Percentiles rank a stretch among this genome's conserved stretches.
Conservation (phyloP, 2,888 invertebrate genomes). For the Erannis defoliaria region DNA sequence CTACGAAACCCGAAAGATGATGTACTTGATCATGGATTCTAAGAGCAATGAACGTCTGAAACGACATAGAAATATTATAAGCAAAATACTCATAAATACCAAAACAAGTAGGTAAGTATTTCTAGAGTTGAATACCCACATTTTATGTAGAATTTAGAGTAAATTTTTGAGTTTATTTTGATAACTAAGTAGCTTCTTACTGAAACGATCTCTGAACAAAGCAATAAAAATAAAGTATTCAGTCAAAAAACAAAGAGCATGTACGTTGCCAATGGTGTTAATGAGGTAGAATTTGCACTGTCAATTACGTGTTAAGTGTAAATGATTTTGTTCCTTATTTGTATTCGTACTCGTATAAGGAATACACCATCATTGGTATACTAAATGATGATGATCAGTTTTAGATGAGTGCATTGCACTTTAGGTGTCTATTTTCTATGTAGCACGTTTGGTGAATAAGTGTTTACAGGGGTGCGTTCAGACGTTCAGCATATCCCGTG, state of each 20-base stretch:
- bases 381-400: slow-evolving; percentile 46
- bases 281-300: slow-evolving; percentile 42
- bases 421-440: slow-evolving; percentile 20
- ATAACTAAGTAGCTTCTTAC: too few species aligned
- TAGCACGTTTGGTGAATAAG: slow-evolving; percentile 38
- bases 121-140: too few species aligned
- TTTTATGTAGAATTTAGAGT: too few species aligned
- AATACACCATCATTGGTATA: slow-evolving; percentile 5
- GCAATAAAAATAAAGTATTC: slow-evolving; percentile 21
- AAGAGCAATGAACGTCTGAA: neutral
- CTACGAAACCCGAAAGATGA: too few species aligned
- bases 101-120: too few species aligned
- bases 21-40: too few species aligned
- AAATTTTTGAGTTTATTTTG: too few species aligned
- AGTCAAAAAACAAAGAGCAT: slow-evolving; percentile 31
- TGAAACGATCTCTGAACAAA: neutral
- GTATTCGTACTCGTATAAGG: neutral
- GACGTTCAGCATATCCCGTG: too few species aligned
- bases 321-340: slow-evolving; percentile 26
- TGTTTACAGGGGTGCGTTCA: slow-evolving; percentile 31
- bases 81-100: too few species aligned
- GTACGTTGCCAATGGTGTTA: slow-evolving; percentile 43
- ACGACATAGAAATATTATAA: too few species aligned
- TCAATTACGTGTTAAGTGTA: slow-evolving; percentile 41
- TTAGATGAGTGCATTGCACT: slow-evolving; percentile 48